Percentiles rank a stretch among this genome's conserved stretches.
Evolutionary conservation across 2,888 invertebrate species (phyloP).

Genomic region (Amphiduros pacificus): DNA sequence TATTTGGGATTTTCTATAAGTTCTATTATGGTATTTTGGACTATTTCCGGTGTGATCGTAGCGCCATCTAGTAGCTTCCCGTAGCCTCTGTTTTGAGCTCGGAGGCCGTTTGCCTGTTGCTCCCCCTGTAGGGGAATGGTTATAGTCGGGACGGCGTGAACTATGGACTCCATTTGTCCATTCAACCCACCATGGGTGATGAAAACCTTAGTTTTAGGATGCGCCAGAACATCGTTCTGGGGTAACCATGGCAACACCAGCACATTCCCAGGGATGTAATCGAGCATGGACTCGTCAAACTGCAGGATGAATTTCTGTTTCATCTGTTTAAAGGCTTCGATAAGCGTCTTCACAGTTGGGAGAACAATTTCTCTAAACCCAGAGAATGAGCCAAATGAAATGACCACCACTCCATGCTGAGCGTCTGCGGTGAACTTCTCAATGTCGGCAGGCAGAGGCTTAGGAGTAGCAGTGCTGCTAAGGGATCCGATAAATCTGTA

Average conservation of each 20-base stretch:
- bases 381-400: conserved; percentile 12
- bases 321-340: too few relatives aligned
- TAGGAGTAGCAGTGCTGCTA: background rate
- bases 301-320: too few relatives aligned
- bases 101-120: conserved; percentile 13
- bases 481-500: conserved; percentile 17
- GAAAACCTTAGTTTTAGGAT: conserved; percentile 18
- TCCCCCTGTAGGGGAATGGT: conserved; percentile 16
- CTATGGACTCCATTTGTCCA: conserved; percentile 21
- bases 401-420: conserved; percentile 1
- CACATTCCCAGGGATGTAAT: background rate
- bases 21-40: conserved; percentile 3
- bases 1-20: conserved; percentile 5
- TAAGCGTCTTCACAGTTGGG: too few relatives aligned
- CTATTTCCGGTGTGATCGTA: conserved; percentile 5
- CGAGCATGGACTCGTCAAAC: too few relatives aligned
- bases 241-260: conserved; percentile 1
- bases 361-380: too few relatives aligned
- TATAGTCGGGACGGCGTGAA: conserved; percentile 22
- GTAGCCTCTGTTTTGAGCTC: conserved; percentile 1
- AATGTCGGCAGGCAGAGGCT: background rate
- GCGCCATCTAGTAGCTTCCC: conserved; percentile 6
- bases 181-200: conserved; percentile 23
- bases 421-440: background rate
- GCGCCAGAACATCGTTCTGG: conserved; percentile 18